These are phyloP conservation scores for Mimachlamys varia DNA, from an alignment of 2,888 invertebrate species.

Conservation along the genomic window DNA sequence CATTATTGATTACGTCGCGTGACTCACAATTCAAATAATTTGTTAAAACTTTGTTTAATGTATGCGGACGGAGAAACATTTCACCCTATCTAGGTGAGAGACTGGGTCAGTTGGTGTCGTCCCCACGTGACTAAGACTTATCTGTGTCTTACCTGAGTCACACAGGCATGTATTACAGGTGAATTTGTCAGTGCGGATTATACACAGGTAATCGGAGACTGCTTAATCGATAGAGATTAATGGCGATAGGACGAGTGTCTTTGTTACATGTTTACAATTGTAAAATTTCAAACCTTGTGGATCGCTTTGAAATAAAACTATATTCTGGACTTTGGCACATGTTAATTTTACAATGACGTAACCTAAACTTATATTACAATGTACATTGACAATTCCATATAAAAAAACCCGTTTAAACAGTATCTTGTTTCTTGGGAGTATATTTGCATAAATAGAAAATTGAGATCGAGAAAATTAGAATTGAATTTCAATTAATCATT, in stretches of 20 bases:
- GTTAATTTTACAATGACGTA: neutral
- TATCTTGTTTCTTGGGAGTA: no score
- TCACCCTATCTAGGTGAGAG: neutral
- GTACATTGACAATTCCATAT: no score
- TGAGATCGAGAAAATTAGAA: no score
- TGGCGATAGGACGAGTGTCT: neutral
- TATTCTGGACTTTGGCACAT: neutral
- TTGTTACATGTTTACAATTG: neutral
- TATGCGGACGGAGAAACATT: neutral
- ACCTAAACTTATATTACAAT: neutral
- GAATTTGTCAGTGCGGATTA: neutral
- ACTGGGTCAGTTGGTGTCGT: neutral
- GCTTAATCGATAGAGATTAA: constrained; percentile 7
- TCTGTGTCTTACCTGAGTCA: constrained; percentile 20
- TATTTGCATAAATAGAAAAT: no score
- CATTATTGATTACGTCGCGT: no score
- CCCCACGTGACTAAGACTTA: neutral
- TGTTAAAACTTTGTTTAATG: neutral
- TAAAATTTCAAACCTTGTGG: no score
- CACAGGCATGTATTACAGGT: neutral
- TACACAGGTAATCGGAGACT: neutral
- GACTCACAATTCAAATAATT: no score
- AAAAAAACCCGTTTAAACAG: no score
- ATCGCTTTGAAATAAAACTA: neutral
- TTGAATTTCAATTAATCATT: no score